Percentiles rank a stretch among this genome's conserved stretches.
These are phyloP conservation scores for Varecia variegata DNA, from an alignment of 2,797 vertebrate species.

Conservation along the genomic window DNA sequence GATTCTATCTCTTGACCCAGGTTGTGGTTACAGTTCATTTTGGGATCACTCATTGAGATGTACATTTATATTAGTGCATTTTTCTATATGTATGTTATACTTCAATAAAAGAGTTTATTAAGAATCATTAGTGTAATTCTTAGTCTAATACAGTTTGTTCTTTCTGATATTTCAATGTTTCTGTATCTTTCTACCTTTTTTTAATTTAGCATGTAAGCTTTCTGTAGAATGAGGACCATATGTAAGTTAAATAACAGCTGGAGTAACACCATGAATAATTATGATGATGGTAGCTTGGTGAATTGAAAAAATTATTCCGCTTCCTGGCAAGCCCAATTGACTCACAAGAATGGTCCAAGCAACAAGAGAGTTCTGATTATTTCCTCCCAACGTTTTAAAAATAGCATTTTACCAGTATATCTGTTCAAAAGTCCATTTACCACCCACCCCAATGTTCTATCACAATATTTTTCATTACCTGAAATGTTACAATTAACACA, in stretches of 20 bases:
- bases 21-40: not conserved
- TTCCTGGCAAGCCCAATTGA: conserved; percentile 24
- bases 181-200: not conserved
- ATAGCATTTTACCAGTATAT: not conserved
- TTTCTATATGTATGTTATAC: not conserved
- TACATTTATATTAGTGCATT: not conserved
- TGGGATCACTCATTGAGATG: not conserved
- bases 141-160: not conserved
- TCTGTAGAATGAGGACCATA: not conserved
- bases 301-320: not conserved
- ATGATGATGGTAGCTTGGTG: not conserved
- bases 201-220: not conserved
- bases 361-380: conserved; percentile 52
- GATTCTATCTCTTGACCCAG: not conserved
- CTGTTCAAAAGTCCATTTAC: conserved; percentile 50
- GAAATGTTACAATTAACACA: conserved; percentile 68
- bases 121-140: not conserved
- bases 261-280: conserved; percentile 11
- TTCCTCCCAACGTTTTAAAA: conserved; percentile 47
- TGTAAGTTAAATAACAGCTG: not conserved
- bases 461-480: conserved; percentile 73
- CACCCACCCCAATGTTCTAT: conserved; percentile 5
- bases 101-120: not conserved
- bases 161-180: not conserved
- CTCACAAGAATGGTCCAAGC: not conserved